phyloP scores from a whole-genome alignment of 1,140 invertebrate species.

The Episyrphus balteatus region DNA sequence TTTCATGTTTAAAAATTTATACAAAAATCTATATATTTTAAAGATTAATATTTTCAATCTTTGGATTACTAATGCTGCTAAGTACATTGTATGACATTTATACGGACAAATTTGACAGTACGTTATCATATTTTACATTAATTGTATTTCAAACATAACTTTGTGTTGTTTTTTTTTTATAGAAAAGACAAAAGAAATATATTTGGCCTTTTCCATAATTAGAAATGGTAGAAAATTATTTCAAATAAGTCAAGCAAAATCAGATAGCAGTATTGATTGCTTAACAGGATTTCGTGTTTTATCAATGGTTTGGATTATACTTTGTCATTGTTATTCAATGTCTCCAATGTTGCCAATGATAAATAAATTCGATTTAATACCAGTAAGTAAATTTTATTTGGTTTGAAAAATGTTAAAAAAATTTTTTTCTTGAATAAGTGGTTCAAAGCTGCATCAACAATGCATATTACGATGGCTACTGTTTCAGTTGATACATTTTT shows the following conservation, averaged over 20 bases:
- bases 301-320: constrained; percentile 56
- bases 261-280: constrained; percentile 35
- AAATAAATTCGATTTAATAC: constrained; percentile 22
- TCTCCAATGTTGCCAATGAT: constrained; percentile 24
- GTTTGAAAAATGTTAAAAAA: no score
- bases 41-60: no score
- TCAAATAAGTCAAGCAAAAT: constrained; percentile 26
- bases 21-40: no score
- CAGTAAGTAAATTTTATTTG: not conserved
- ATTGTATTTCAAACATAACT: no score
- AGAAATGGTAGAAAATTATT: constrained; percentile 32
- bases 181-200: constrained; percentile 6
- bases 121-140: no score
- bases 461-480: constrained; percentile 46
- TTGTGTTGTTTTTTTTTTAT: not conserved
- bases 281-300: constrained; percentile 47
- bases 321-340: constrained; percentile 44
- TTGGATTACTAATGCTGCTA: no score
- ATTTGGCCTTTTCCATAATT: constrained; percentile 25
- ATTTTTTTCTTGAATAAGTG: constrained; percentile 13
- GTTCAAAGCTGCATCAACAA: constrained; percentile 42
- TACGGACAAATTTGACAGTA: no score
- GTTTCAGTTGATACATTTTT: constrained; percentile 59
- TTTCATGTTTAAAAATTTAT: no score
- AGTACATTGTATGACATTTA: no score